Evolutionary conservation across 2,888 invertebrate species (phyloP).

Genomic region (Periphyllus acericola): DNA sequence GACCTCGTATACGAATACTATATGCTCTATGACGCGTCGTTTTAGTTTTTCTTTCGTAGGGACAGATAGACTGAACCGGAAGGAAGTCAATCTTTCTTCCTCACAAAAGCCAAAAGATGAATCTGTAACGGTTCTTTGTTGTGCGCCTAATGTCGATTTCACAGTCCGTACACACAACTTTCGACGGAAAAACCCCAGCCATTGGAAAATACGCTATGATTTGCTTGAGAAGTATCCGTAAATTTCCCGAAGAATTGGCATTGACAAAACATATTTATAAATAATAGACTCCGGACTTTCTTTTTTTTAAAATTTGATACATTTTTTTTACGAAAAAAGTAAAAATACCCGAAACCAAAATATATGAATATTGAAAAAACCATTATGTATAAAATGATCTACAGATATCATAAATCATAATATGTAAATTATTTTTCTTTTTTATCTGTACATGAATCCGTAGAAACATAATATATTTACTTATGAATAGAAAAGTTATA

Average conservation of each 20-base stretch:
- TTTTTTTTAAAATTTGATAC: not conserved
- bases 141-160: conserved; percentile 17
- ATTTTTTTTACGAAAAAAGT: not conserved
- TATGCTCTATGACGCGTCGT: not conserved
- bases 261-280: no score
- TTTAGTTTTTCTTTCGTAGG: not conserved
- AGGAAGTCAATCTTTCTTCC: conserved; percentile 28
- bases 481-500: no score
- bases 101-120: conserved; percentile 17
- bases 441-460: no score
- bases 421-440: no score
- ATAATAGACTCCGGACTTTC: no score
- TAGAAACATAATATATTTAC: no score
- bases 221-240: not conserved
- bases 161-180: not conserved
- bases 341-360: not conserved
- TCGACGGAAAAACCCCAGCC: not conserved
- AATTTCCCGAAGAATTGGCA: not conserved
- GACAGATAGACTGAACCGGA: conserved; percentile 20
- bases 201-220: not conserved
- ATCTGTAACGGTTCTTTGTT: conserved; percentile 26
- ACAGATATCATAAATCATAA: no score
- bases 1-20: not conserved
- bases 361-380: not conserved
- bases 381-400: no score